Percentiles rank a stretch among this genome's conserved stretches.
These are phyloP conservation scores for Catocala fraxini DNA, from an alignment of 2,888 invertebrate species.

Conservation along the genomic window DNA sequence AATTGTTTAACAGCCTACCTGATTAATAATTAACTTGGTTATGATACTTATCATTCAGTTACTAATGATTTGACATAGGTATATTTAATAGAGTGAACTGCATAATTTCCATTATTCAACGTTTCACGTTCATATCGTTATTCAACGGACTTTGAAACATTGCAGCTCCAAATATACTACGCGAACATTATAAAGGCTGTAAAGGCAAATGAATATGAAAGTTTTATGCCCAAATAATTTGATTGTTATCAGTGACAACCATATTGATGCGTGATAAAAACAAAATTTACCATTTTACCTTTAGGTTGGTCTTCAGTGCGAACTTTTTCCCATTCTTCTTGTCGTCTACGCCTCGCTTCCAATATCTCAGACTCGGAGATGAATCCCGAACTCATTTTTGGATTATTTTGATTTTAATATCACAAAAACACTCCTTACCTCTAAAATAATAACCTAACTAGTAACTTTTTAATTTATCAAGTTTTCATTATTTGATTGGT, in stretches of 20 bases:
- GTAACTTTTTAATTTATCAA: slow-evolving; percentile 22
- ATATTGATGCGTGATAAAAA: slow-evolving; percentile 26
- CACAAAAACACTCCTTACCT: slow-evolving; percentile 22
- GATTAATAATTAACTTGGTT: too few relatives aligned
- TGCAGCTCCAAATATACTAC: too few relatives aligned
- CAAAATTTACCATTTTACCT: slow-evolving; percentile 86
- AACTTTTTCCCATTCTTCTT: slow-evolving; percentile 99
- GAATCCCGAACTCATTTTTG: slow-evolving; percentile 95
- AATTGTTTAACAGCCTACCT: too few relatives aligned
- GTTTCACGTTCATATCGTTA: neutral
- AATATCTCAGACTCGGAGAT: slow-evolving; percentile 95
- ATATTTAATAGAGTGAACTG: neutral
- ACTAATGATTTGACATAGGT: neutral
- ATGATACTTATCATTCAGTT: neutral
- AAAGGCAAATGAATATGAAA: neutral
- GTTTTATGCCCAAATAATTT: neutral
- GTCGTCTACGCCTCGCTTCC: slow-evolving; percentile 93
- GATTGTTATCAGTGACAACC: slow-evolving; percentile 35
- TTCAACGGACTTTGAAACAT: too few relatives aligned
- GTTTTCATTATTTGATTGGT: neutral
- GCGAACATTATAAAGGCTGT: neutral
- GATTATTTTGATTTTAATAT: slow-evolving; percentile 17
- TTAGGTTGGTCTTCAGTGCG: slow-evolving; percentile 95
- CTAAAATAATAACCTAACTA: slow-evolving; percentile 39
- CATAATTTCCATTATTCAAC: neutral